Evolutionary conservation across 2,888 invertebrate species (phyloP), one percentile per base, ranked within the genome.

Genomic region (Scaptodrosophila latifasciaeformis): DNA sequence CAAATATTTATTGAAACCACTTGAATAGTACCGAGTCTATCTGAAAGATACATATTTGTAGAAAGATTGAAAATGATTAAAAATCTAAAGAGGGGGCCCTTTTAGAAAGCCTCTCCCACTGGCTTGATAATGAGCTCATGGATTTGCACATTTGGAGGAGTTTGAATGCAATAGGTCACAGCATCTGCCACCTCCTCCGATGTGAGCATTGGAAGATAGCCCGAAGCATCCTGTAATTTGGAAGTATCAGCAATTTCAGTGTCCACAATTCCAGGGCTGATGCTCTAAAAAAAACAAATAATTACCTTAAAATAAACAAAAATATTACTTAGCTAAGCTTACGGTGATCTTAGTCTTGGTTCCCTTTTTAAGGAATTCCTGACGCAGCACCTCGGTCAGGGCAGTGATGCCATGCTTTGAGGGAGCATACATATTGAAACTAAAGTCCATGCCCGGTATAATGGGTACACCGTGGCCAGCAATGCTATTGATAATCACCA

Each of bases 401-500:
- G 84, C 85, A 1, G 85, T 85, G 0, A 87, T n/a, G 0, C 85
- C 87, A 65, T 71, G 47, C 62, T 87, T 87, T 0, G 85, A 78
- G 0, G 85, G 65, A 2, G 84, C 43, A 68, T 87, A 87, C 47
- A 86, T 75, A 49, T 82, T 86, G 0, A 63, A 0, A 57, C 62
- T 56, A 44, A 65, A 1, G 1, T 63, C 51, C 15, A 15, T 6
- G 15, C 47, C 34, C 0, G 79, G 71, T 1, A 78, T 1, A 1
- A 84, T 69, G 12, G 87, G 84, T 31, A 89, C 83, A 0, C 2
- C 2, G 40, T 87, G 86, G 0, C 86, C 86, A 0, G 60, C 64
- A n/a, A 83, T 21, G 43, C 86, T 86, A 48, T 87, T 88, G 2
- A 89, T 83, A n/a, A 88, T 84, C 15, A 89, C 78, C 10, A 89